Percentiles rank a stretch among this genome's conserved stretches.
Evolutionary conservation across 2,888 invertebrate genomes (phyloP).

Genomic region (Diachrysia chrysitis): DNA sequence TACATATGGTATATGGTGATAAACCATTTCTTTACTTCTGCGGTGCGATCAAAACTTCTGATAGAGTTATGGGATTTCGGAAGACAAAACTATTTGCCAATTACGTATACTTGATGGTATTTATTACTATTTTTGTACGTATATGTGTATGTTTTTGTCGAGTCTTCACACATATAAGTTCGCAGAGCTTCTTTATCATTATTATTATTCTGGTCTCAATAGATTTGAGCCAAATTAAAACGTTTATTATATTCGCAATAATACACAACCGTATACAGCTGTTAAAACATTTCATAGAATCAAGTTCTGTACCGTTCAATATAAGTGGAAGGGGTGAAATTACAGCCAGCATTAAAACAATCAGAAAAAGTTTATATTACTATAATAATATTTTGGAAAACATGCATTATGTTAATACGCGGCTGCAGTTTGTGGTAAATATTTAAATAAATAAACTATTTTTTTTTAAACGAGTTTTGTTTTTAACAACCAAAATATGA

Average conservation of each 20-base stretch:
- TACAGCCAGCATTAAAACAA: constrained; percentile 11
- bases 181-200: neutral
- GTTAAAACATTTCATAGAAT: constrained; percentile 19
- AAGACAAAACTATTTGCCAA: neutral
- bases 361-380: constrained; percentile 32
- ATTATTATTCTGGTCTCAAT: neutral
- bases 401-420: constrained; percentile 9
- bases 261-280: constrained; percentile 26
- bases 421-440: constrained; percentile 29
- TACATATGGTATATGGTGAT: neutral
- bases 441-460: no score
- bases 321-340: constrained; percentile 17
- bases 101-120: neutral
- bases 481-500: no score
- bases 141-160: neutral
- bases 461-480: no score
- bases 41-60: neutral
- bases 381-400: constrained; percentile 35
- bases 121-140: neutral
- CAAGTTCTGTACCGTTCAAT: constrained; percentile 16
- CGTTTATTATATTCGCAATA: constrained; percentile 11
- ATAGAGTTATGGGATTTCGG: constrained; percentile 1
- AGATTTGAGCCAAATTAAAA: neutral
- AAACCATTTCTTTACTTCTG: neutral
- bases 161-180: neutral